These are phyloP conservation scores for Neotoma lepida DNA, from an alignment of 2,113 vertebrate species.

Conservation along the genomic window DNA sequence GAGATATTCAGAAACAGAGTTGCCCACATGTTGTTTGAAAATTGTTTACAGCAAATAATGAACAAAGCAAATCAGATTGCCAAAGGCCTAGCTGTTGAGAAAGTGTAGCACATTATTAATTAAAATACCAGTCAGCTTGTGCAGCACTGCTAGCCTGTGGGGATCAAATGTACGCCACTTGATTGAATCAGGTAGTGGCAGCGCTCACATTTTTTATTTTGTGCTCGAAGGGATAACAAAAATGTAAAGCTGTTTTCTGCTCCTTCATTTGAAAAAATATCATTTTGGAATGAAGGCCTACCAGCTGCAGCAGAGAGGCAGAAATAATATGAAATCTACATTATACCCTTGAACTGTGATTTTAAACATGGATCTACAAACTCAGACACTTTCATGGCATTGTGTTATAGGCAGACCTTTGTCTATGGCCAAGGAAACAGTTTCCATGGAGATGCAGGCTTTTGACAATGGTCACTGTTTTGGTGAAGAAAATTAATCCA, in stretches of 20 bases:
- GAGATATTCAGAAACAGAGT: slow-evolving; percentile 85
- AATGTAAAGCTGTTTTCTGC: slow-evolving; percentile 92
- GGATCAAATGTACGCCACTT: slow-evolving; percentile 96
- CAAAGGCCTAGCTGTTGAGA: slow-evolving; percentile 92
- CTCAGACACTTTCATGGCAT: slow-evolving; percentile 60
- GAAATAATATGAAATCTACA: slow-evolving; percentile 61
- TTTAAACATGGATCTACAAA: slow-evolving; percentile 72
- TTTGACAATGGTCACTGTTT: slow-evolving; percentile 80
- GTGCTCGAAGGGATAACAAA: slow-evolving; percentile 92
- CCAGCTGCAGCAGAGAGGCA: slow-evolving; percentile 82
- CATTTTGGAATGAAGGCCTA: slow-evolving; percentile 85
- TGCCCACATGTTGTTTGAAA: slow-evolving; percentile 89
- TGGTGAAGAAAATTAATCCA: slow-evolving; percentile 76
- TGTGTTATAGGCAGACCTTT: slow-evolving; percentile 71
- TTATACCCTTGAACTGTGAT: slow-evolving; percentile 38
- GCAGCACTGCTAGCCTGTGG: slow-evolving; percentile 91
- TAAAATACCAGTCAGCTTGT: slow-evolving; percentile 96
- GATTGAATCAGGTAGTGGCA: slow-evolving; percentile 98
- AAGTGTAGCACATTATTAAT: slow-evolving; percentile 95
- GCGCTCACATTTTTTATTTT: slow-evolving; percentile 93
- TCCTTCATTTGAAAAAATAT: slow-evolving; percentile 89
- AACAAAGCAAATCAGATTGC: slow-evolving; percentile 90
- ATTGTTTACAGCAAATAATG: slow-evolving; percentile 94
- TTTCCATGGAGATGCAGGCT: slow-evolving; percentile 67
- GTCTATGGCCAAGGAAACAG: slow-evolving; percentile 75